Percentiles rank a stretch among this genome's conserved stretches.
phyloP scores from a whole-genome alignment of 1,140 invertebrate species.

The Argopecten irradians region DNA sequence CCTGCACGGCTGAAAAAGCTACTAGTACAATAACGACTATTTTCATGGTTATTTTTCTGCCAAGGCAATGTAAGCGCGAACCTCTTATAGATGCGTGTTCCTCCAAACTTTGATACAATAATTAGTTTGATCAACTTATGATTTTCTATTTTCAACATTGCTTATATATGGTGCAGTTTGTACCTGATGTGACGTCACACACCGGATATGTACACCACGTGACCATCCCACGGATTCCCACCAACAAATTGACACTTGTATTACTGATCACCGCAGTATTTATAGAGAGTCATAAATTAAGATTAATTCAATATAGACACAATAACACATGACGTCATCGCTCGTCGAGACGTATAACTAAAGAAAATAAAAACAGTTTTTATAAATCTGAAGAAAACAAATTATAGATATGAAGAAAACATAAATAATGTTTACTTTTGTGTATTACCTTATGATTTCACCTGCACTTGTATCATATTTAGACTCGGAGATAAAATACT shows the following conservation, averaged over 20 bases:
- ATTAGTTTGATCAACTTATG: not conserved
- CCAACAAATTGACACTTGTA: not conserved
- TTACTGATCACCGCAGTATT: not conserved
- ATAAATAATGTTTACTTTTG: not conserved
- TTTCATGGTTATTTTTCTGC: not conserved
- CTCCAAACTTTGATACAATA: not conserved
- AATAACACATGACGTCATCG: not conserved
- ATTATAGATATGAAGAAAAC: too few relatives aligned
- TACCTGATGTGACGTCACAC: not conserved
- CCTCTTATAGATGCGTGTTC: not conserved
- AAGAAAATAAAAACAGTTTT: too few relatives aligned
- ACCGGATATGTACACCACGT: constrained; percentile 14
- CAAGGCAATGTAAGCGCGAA: not conserved
- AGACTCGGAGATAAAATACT: too few relatives aligned
- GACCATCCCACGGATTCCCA: not conserved
- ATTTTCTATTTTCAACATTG: not conserved
- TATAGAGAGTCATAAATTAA: not conserved
- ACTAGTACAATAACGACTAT: not conserved
- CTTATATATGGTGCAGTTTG: not conserved
- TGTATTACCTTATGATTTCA: too few relatives aligned
- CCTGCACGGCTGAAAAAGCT: not conserved
- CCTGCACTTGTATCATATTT: too few relatives aligned
- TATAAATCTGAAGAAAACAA: too few relatives aligned
- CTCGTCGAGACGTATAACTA: not conserved
- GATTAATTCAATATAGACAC: not conserved